Evolutionary conservation across 92 coral and sea anemone species (phyloP).

Genomic region (Phymanthus crucifer): DNA sequence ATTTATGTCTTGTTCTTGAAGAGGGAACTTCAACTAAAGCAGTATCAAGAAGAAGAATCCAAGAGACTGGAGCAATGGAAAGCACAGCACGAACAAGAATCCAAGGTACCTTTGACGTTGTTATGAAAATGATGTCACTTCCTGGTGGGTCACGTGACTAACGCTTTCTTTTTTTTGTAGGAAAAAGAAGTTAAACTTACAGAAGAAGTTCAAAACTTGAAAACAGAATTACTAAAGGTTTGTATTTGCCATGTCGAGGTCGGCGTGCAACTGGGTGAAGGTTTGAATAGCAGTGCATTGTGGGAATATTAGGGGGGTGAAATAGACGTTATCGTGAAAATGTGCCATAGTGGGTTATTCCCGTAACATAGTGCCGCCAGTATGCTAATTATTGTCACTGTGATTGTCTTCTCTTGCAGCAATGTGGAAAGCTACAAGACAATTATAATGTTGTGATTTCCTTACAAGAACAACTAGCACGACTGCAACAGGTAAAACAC

Average conservation of each 20-base stretch:
- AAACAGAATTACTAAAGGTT: conserved; percentile 80
- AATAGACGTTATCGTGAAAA: no score
- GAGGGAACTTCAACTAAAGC: conserved; percentile 52
- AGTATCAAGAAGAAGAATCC: conserved; percentile 47
- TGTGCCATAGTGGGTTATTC: no score
- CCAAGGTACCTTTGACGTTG: conserved; percentile 47
- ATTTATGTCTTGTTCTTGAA: neutral
- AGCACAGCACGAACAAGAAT: conserved; percentile 65
- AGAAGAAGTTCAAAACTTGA: conserved; percentile 74
- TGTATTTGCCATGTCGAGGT: neutral
- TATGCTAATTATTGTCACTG: neutral
- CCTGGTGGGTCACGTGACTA: neutral
- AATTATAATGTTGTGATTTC: conserved; percentile 90
- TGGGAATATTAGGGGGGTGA: no score
- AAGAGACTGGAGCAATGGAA: conserved; percentile 53
- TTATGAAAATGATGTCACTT: neutral
- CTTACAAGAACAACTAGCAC: conserved; percentile 91
- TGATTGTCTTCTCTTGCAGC: conserved; percentile 48
- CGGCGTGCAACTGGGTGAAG: no score
- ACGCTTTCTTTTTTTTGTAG: conserved; percentile 23
- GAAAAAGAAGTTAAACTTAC: conserved; percentile 70
- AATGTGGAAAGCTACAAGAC: conserved; percentile 92
- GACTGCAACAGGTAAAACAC: conserved; percentile 84
- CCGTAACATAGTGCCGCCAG: no score
- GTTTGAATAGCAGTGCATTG: no score